Evolutionary conservation across 2,888 invertebrate species (phyloP), one percentile per base, ranked within the genome.

Genomic region (Silvanus unidentatus): DNA sequence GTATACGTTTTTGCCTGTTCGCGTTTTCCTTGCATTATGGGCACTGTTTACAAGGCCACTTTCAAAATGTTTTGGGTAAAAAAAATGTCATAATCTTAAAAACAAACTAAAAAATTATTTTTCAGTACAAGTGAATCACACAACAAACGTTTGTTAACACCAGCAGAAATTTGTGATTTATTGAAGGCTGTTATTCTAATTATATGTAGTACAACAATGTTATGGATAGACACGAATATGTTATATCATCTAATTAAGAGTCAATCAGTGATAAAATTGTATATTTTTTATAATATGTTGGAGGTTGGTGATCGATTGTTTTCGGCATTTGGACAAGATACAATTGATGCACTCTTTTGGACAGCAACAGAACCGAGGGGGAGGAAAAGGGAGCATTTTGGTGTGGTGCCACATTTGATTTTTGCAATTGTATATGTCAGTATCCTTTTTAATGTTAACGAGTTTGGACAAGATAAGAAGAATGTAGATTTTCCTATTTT

Each of bases 211-310:
- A 78, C 86, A 59, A 72, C 88, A 45, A 89, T 97, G 80, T 85
- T 89, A 63, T 88, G 90, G 62, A 86, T 99, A 52, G 99, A 99
- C 69, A 96, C 95, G 32, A 97, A 96, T 57, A 91, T 98, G 79
- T 86, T 98, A 77, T 99, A 99, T 73, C 98, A 99, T 71, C 78
- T 97, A 60, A 89, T 93, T 37, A 93, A 93, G 69, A 96, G 96
- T 62, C 99, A 99, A 68, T 96, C 97, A 54, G 95, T 98, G 50
- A 98, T 99, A 72, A 99, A 99, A 68, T 75, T 99, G 55, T 99
- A 99, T 68, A 96, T 99, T 68, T 97, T 99, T 75, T 99, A 94
- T 72, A 99, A 99, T 70, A 99, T 99, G 96, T 75, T 99, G 47
- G 99, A 99, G 76, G 95, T 96, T 40, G 95, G 94, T 10, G 99